These are phyloP conservation scores for Drosophila pseudotalamancana DNA, from an alignment of 2,888 invertebrate genomes.

Conservation along the genomic window DNA sequence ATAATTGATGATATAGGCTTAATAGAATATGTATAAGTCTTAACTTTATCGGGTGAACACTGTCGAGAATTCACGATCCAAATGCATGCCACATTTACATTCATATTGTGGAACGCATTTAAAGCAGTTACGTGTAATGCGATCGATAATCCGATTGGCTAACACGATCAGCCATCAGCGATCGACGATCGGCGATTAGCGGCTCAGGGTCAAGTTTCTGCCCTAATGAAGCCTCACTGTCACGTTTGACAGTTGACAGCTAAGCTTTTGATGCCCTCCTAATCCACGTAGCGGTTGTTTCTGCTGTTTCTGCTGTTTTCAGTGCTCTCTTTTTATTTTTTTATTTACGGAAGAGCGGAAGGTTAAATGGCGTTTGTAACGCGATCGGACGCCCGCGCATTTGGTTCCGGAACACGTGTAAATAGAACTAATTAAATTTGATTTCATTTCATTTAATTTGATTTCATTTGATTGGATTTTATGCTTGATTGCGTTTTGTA, in stretches of 20 bases:
- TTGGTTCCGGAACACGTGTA: slow-evolving; percentile 73
- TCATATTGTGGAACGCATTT: slow-evolving; percentile 36
- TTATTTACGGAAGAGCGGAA: slow-evolving; percentile 47
- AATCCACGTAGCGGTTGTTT: not conserved
- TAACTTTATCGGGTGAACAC: too few relatives aligned
- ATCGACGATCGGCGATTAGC: slow-evolving; percentile 33
- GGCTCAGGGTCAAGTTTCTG: slow-evolving; percentile 22
- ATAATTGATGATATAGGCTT: too few relatives aligned
- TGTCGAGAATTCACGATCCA: slow-evolving; percentile 9
- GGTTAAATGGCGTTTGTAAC: slow-evolving; percentile 61
- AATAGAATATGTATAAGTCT: too few relatives aligned
- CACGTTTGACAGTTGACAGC: slow-evolving; percentile 18
- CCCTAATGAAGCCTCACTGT: not conserved
- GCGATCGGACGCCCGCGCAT: slow-evolving; percentile 33
- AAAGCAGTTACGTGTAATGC: slow-evolving; percentile 19
- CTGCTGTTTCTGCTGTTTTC: not conserved
- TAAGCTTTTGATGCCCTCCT: slow-evolving; percentile 10
- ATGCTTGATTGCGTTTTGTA: slow-evolving; percentile 38
- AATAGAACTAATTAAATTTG: slow-evolving; percentile 56
- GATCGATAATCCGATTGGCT: too few relatives aligned
- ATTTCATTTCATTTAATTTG: slow-evolving; percentile 42
- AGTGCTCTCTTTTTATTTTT: not conserved
- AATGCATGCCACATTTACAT: not conserved
- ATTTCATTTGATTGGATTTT: slow-evolving; percentile 44
- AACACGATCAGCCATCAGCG: slow-evolving; percentile 6